Evolutionary conservation across 2,888 invertebrate species (phyloP).

Genomic region (Oscheius sp.): DNA sequence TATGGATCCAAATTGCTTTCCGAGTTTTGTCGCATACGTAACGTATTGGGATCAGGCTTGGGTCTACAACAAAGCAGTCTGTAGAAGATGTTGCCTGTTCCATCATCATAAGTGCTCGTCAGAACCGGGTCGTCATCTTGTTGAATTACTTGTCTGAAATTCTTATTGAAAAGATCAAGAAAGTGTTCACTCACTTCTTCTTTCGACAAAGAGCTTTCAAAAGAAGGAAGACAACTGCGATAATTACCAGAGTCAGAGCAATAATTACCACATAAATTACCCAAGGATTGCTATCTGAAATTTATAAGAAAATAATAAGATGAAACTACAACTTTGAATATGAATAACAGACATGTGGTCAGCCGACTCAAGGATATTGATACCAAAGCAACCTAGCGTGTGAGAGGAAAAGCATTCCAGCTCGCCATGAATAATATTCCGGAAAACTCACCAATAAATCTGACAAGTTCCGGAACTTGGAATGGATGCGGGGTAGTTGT

Average conservation of each 20-base stretch:
- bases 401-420: too few species aligned
- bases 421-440: background rate
- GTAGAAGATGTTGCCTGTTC: background rate
- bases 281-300: constrained; percentile 20
- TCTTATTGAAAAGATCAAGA: too few species aligned
- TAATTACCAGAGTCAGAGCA: background rate
- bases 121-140: constrained; percentile 27
- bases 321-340: background rate
- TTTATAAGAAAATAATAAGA: too few species aligned
- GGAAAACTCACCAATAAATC: constrained; percentile 11
- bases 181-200: constrained; percentile 5
- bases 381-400: background rate
- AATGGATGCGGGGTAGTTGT: constrained; percentile 1
- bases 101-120: constrained; percentile 30
- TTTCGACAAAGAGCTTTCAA: constrained; percentile 14
- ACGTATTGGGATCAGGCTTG: constrained; percentile 4
- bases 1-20: constrained; percentile 29
- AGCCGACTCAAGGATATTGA: too few species aligned
- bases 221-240: background rate
- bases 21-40: constrained; percentile 25
- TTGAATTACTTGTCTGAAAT: constrained; percentile 29
- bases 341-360: background rate
- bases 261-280: constrained; percentile 6
- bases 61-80: constrained; percentile 10
- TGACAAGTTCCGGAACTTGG: constrained; percentile 7